Percentiles rank a stretch among this genome's conserved stretches.
Conservation (phyloP, 23 tunicate species). For the Halocynthia roretzi region DNA sequence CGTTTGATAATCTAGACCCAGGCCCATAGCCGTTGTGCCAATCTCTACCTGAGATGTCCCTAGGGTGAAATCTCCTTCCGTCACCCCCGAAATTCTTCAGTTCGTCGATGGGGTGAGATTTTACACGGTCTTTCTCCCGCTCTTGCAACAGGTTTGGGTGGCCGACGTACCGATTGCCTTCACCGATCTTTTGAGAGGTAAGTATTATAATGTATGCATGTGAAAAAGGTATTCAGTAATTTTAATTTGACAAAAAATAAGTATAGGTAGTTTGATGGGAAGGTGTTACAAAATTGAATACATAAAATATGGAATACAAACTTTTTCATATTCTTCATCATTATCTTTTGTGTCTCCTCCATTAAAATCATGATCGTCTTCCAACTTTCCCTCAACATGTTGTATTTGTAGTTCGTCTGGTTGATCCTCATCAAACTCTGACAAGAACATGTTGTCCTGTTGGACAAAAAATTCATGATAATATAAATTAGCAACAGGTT, state of each 20-base stretch:
- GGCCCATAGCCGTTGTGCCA: background rate
- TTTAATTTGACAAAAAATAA: too few species aligned
- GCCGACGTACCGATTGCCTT: background rate
- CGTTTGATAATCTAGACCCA: background rate
- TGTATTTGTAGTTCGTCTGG: background rate
- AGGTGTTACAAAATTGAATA: background rate
- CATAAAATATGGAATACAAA: background rate
- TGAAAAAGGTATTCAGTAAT: too few species aligned
- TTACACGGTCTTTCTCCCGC: background rate
- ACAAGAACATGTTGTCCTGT: background rate
- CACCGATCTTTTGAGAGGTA: too few species aligned
- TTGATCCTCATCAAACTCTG: background rate
- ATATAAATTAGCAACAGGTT: too few species aligned
- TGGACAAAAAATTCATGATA: background rate
- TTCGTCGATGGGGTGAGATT: slow-evolving; percentile 2
- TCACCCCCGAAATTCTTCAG: background rate
- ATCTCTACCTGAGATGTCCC: background rate
- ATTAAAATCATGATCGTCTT: slow-evolving; percentile 10
- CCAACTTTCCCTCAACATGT: background rate
- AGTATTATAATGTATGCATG: too few species aligned
- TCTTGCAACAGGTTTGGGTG: slow-evolving; percentile 1
- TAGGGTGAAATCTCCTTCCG: background rate
- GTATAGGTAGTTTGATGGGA: background rate
- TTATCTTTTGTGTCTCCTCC: background rate
- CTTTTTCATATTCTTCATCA: slow-evolving; percentile 4